Percentiles rank a stretch among this genome's conserved stretches.
Conservation (phyloP, 2,888 invertebrate species). For the Ichneumoninae sp. region DNA sequence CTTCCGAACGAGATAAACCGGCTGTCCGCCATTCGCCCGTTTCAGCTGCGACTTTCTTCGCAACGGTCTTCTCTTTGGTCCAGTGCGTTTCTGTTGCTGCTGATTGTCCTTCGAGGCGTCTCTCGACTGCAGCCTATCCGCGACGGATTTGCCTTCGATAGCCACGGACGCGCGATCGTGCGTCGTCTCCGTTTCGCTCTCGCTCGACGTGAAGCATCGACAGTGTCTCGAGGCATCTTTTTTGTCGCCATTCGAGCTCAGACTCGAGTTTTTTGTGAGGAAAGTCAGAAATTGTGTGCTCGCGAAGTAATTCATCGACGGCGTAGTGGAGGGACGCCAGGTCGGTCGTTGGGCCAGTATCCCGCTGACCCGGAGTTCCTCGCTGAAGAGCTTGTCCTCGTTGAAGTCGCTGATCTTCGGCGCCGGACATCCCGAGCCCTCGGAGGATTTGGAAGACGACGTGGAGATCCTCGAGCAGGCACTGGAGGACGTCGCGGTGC, state of each 20-base stretch:
- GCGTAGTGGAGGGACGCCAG: constrained; percentile 71
- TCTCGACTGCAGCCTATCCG: constrained; percentile 46
- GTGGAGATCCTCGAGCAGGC: constrained; percentile 76
- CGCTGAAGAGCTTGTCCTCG: constrained; percentile 82
- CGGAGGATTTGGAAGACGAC: constrained; percentile 70
- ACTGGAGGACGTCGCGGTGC: constrained; percentile 65
- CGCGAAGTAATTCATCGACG: constrained; percentile 79
- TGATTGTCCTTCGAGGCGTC: constrained; percentile 47
- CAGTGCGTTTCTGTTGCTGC: constrained; percentile 66
- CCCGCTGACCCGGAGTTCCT: constrained; percentile 76
- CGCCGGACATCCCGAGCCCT: constrained; percentile 61
- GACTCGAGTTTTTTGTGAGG: constrained; percentile 72
- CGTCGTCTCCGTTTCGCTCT: constrained; percentile 75
- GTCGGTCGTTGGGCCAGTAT: constrained; percentile 72
- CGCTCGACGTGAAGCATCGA: constrained; percentile 78
- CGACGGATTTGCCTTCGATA: constrained; percentile 39
- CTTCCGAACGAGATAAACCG: constrained; percentile 82
- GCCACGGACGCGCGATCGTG: constrained; percentile 8
- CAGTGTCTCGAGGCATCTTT: constrained; percentile 65
- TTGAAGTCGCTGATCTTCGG: constrained; percentile 83
- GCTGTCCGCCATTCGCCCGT: constrained; percentile 78
- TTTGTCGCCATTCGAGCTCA: constrained; percentile 29
- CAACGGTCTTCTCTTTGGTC: constrained; percentile 78
- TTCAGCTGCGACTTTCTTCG: constrained; percentile 81
- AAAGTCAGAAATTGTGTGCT: constrained; percentile 80